phyloP scores from a whole-genome alignment of 92 coral and sea anemone species.

The Meandrina meandrites region DNA sequence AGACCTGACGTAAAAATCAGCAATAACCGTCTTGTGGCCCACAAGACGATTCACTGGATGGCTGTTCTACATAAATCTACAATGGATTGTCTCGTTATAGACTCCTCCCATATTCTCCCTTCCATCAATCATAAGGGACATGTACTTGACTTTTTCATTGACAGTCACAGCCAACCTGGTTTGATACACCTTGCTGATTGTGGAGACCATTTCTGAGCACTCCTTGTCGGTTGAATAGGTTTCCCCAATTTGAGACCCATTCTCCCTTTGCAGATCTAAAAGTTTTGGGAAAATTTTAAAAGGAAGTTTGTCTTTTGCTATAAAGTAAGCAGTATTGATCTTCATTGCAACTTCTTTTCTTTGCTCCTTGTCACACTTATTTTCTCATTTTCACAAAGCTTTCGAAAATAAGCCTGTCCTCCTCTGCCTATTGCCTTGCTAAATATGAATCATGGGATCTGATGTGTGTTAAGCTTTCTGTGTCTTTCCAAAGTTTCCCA shows the following conservation, averaged over 20 bases:
- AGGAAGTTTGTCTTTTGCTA: conserved; percentile 52
- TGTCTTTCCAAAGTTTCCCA: conserved; percentile 23
- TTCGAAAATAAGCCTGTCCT: conserved; percentile 31
- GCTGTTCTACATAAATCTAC: conserved; percentile 42
- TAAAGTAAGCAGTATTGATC: conserved; percentile 37
- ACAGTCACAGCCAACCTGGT: conserved; percentile 36
- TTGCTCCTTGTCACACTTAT: conserved; percentile 28
- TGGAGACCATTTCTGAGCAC: conserved; percentile 37
- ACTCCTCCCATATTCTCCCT: conserved; percentile 37
- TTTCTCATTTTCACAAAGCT: conserved; percentile 44
- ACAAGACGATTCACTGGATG: conserved; percentile 54
- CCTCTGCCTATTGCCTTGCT: conserved; percentile 30
- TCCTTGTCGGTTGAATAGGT: conserved; percentile 32
- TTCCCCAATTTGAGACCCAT: conserved; percentile 29
- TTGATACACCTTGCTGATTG: conserved; percentile 29
- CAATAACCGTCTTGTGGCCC: conserved; percentile 57
- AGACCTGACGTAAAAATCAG: conserved; percentile 24
- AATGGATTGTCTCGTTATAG: conserved; percentile 55
- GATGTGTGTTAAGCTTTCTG: conserved; percentile 33
- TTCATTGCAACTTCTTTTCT: conserved; percentile 33
- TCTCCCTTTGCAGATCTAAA: conserved; percentile 41
- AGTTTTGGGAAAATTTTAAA: conserved; percentile 25
- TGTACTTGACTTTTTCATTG: conserved; percentile 33
- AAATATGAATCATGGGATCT: conserved; percentile 17
- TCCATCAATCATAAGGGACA: conserved; percentile 44